Evolutionary conservation across 2,888 invertebrate species (phyloP).

Genomic region (Gibbula magus): DNA sequence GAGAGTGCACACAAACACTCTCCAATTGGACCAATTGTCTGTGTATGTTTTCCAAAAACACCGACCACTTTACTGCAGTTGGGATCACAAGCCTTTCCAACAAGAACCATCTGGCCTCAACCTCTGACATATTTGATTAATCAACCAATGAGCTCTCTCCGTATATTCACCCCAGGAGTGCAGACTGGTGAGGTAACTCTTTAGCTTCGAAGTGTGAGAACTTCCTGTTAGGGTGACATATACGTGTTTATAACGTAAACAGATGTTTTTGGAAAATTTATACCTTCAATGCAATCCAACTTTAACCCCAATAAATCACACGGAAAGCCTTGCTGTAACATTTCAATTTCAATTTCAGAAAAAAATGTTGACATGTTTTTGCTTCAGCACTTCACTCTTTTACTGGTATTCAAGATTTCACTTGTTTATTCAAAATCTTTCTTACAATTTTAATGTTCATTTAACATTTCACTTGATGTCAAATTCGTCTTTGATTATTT

Average conservation of each 20-base stretch:
- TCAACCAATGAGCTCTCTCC: too few relatives aligned
- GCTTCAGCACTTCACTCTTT: too few relatives aligned
- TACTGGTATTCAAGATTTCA: too few relatives aligned
- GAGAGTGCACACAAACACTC: not conserved
- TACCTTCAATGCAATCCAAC: not conserved
- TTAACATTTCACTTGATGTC: too few relatives aligned
- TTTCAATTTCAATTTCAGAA: too few relatives aligned
- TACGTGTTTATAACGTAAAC: constrained; percentile 4
- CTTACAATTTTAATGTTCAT: too few relatives aligned
- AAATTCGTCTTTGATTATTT: too few relatives aligned
- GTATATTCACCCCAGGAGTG: too few relatives aligned
- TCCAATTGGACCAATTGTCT: not conserved
- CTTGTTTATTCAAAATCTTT: too few relatives aligned
- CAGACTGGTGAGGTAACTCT: not conserved
- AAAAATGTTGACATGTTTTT: too few relatives aligned
- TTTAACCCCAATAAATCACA: not conserved
- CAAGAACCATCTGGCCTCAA: not conserved
- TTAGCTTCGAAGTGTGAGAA: not conserved
- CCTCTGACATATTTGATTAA: too few relatives aligned
- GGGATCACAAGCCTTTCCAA: not conserved
- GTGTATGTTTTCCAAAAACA: not conserved
- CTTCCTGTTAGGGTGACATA: not conserved
- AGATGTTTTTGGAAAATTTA: not conserved
- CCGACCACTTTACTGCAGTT: not conserved
- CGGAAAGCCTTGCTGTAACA: not conserved